phyloP scores from a whole-genome alignment of 1,140 invertebrate genomes.

The Gonatopus flavifemur region DNA sequence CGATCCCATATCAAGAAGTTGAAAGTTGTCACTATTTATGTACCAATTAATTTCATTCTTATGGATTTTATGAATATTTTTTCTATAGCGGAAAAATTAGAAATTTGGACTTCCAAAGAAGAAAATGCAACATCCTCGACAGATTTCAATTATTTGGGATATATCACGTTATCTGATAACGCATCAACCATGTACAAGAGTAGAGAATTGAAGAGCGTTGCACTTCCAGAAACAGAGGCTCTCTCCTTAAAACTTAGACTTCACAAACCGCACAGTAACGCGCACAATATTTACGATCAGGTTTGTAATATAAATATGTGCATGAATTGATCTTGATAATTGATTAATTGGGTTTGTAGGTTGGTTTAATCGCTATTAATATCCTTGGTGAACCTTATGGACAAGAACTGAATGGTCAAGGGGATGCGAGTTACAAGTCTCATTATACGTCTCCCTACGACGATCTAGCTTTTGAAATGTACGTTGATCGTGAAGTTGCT shows the following conservation, averaged over 20 bases:
- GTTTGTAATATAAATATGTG: constrained; percentile 56
- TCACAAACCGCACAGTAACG: constrained; percentile 77
- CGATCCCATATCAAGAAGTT: no score
- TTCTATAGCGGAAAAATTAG: constrained; percentile 62
- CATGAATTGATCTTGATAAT: background rate
- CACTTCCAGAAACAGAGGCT: constrained; percentile 75
- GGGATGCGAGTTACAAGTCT: constrained; percentile 57
- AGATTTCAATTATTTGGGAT: constrained; percentile 73
- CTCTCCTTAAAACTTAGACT: constrained; percentile 82
- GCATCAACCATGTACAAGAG: constrained; percentile 79
- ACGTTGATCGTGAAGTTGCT: constrained; percentile 91
- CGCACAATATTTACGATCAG: constrained; percentile 78
- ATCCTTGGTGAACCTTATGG: constrained; percentile 68
- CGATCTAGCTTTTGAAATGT: constrained; percentile 96
- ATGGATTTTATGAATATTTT: no score
- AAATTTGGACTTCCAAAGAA: constrained; percentile 61
- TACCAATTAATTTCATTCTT: no score
- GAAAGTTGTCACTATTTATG: no score
- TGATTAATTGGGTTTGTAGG: constrained; percentile 49
- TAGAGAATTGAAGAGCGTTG: constrained; percentile 82
- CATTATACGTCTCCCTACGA: constrained; percentile 84
- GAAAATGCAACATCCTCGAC: constrained; percentile 45
- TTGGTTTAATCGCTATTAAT: constrained; percentile 75
- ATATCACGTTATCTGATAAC: constrained; percentile 81
- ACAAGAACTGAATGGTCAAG: constrained; percentile 39